phyloP scores from a whole-genome alignment of 2,797 vertebrate species.

The Nyctalus aviator region DNA sequence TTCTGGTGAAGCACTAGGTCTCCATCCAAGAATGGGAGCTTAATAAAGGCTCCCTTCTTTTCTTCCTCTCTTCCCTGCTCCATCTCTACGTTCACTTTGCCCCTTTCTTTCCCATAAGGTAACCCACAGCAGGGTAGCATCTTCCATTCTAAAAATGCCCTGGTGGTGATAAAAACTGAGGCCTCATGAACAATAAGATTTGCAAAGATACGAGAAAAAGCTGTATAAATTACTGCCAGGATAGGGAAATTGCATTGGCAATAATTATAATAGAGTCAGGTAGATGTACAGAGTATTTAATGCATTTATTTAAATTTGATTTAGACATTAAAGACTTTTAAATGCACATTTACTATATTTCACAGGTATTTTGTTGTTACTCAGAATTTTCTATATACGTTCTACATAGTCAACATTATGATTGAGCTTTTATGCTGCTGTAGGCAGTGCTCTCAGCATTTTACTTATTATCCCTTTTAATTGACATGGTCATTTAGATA shows the following conservation, averaged over 20 bases:
- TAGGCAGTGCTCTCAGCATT: neutral
- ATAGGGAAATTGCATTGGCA: neutral
- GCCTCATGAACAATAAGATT: neutral
- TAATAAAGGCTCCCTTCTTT: neutral
- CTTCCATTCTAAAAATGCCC: slow-evolving; percentile 4
- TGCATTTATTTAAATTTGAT: neutral
- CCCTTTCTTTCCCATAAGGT: neutral
- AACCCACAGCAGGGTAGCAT: neutral
- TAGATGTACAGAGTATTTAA: neutral
- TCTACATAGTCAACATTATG: neutral
- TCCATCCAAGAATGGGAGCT: neutral
- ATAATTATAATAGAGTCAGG: neutral
- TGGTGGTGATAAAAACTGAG: neutral
- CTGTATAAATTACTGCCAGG: neutral
- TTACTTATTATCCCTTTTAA: neutral
- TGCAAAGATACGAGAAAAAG: neutral
- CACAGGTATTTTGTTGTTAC: neutral
- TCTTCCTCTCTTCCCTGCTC: neutral
- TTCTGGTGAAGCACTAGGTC: neutral
- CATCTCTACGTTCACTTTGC: neutral
- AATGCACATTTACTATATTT: neutral
- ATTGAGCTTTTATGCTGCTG: neutral
- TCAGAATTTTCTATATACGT: neutral
- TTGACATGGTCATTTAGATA: neutral
- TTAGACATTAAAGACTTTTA: neutral